A percentile compares a stretch with the other conserved stretches of the same genome.
phyloP scores from a whole-genome alignment of 92 coral and sea anemone species.

The Epizoanthus rinbou region DNA sequence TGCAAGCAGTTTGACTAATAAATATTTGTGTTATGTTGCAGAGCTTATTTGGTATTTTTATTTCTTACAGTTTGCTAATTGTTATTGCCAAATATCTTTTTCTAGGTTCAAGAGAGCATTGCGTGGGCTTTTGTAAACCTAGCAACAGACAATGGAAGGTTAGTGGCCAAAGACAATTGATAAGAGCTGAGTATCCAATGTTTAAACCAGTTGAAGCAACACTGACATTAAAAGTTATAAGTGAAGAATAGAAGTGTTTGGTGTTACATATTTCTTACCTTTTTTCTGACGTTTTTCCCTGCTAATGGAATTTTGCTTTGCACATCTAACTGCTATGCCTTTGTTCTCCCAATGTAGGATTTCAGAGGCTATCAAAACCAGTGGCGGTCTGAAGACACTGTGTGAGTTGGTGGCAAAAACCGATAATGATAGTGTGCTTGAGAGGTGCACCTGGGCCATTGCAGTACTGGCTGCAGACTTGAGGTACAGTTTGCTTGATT shows the following conservation, averaged over 20 bases:
- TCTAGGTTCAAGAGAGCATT: constrained; percentile 81
- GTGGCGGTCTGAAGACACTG: constrained; percentile 79
- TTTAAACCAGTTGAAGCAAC: too few relatives aligned
- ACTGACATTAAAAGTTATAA: too few relatives aligned
- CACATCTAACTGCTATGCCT: background rate
- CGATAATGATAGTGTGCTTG: constrained; percentile 68
- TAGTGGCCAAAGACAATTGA: background rate
- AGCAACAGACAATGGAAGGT: constrained; percentile 78
- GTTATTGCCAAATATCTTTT: background rate
- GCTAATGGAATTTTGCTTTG: too few relatives aligned
- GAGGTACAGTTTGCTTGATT: constrained; percentile 45
- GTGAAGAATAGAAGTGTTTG: too few relatives aligned
- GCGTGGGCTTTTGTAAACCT: constrained; percentile 89
- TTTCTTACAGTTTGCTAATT: too few relatives aligned
- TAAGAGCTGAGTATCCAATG: too few relatives aligned
- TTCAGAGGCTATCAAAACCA: constrained; percentile 73
- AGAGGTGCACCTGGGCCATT: constrained; percentile 82
- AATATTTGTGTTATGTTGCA: background rate
- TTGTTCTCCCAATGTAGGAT: constrained; percentile 50
- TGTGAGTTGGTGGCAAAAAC: constrained; percentile 66
- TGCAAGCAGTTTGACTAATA: background rate
- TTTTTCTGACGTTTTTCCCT: too few relatives aligned
- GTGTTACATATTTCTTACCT: too few relatives aligned
- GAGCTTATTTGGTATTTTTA: background rate
- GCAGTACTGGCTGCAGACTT: constrained; percentile 74